Percentiles rank a stretch among this genome's conserved stretches.
Conservation (phyloP, 2,888 invertebrate species). For the Chymomyza amoena region DNA sequence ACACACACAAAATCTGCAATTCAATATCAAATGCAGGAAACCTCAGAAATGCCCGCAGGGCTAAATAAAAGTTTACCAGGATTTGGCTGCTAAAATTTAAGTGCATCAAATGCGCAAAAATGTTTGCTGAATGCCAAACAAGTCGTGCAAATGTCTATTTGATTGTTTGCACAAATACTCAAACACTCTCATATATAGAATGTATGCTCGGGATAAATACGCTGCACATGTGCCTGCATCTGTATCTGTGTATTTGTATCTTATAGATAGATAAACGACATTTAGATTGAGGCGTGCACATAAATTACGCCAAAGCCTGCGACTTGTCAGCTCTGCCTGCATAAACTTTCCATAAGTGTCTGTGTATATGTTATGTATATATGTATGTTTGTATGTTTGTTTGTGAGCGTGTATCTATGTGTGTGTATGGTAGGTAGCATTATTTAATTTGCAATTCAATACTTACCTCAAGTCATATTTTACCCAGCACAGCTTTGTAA, state of each 20-base stretch:
- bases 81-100: constrained; percentile 19
- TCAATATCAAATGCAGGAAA: constrained; percentile 46
- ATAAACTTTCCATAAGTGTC: background rate
- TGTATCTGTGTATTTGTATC: background rate
- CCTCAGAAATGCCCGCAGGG: constrained; percentile 37
- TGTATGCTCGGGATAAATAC: background rate
- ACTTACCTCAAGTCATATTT: background rate
- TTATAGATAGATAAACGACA: constrained; percentile 40
- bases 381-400: background rate
- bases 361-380: background rate
- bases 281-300: constrained; percentile 47
- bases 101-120: constrained; percentile 32
- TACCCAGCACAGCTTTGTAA: background rate
- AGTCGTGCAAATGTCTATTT: constrained; percentile 37
- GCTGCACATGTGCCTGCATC: background rate
- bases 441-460: background rate
- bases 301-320: constrained; percentile 31
- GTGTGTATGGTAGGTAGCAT: background rate
- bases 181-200: background rate
- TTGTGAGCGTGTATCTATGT: too few relatives aligned
- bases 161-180: constrained; percentile 30
- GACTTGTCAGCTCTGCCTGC: background rate
- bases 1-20: constrained; percentile 58
- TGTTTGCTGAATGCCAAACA: background rate
- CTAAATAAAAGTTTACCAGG: constrained; percentile 11